These are phyloP conservation scores for Lagenorhynchus albirostris DNA, from an alignment of 2,113 vertebrate species.

Conservation along the genomic window DNA sequence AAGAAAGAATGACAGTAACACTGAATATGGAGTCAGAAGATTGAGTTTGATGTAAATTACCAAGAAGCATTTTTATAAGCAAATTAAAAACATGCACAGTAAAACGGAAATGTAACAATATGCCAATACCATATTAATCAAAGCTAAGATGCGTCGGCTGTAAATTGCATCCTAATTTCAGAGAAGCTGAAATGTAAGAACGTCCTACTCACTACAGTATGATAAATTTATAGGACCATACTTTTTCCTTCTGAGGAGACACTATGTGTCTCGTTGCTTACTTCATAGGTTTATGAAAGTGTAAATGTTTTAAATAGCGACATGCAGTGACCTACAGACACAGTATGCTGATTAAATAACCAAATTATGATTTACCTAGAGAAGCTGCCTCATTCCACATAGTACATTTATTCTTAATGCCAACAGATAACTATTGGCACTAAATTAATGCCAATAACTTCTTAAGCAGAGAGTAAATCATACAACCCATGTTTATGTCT, in stretches of 20 bases:
- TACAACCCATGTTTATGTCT: background rate
- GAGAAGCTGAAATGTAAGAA: background rate
- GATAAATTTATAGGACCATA: background rate
- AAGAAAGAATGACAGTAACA: background rate
- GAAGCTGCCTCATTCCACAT: background rate
- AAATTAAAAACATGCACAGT: background rate
- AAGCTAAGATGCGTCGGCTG: background rate
- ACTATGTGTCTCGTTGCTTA: background rate
- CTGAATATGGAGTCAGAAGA: background rate
- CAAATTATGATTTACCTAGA: background rate
- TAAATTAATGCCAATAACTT: background rate
- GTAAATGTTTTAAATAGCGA: background rate
- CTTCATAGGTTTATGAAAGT: background rate
- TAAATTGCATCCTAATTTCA: background rate
- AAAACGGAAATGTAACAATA: background rate
- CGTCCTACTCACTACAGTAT: background rate
- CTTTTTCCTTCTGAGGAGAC: background rate
- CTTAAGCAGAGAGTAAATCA: background rate
- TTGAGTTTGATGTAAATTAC: background rate
- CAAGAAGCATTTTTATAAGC: background rate
- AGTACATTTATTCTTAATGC: background rate
- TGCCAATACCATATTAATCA: background rate
- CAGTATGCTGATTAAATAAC: background rate
- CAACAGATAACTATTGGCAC: background rate
- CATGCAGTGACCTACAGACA: background rate